Evolutionary conservation across 2,888 invertebrate species (phyloP).

Genomic region (Petrophora chlorosata): DNA sequence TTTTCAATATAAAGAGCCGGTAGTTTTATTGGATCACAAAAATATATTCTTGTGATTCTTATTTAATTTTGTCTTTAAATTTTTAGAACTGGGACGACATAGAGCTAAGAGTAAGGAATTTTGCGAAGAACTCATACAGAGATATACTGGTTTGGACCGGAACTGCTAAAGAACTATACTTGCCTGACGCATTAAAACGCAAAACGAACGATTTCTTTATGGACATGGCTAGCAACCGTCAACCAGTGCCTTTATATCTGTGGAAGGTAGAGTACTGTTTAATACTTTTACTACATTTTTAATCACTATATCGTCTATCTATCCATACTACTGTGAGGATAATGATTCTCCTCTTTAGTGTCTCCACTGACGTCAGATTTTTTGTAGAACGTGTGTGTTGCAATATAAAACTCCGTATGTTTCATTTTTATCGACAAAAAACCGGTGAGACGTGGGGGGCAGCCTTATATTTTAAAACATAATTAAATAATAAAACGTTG

Average conservation of each 20-base stretch:
- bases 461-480: too few species aligned
- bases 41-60: background rate
- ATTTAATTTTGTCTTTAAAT: background rate
- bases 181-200: background rate
- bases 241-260: conserved; percentile 48
- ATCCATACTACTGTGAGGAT: too few species aligned
- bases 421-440: too few species aligned
- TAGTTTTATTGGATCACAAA: too few species aligned
- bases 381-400: too few species aligned
- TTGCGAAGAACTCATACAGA: conserved; percentile 35
- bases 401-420: too few species aligned
- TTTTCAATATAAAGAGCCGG: too few species aligned
- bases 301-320: too few species aligned
- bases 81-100: conserved; percentile 61
- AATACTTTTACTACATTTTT: background rate
- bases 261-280: conserved; percentile 56
- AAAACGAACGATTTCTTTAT: background rate
- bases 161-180: conserved; percentile 30
- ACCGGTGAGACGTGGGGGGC: too few species aligned
- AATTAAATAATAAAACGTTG: too few species aligned
- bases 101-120: conserved; percentile 47
- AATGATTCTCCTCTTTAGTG: too few species aligned
- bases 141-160: conserved; percentile 53
- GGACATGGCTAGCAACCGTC: conserved; percentile 29
- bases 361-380: too few species aligned